Base-by-base conservation (phyloP, 2,888 invertebrate genomes). In the Catocala fraxini region DNA sequence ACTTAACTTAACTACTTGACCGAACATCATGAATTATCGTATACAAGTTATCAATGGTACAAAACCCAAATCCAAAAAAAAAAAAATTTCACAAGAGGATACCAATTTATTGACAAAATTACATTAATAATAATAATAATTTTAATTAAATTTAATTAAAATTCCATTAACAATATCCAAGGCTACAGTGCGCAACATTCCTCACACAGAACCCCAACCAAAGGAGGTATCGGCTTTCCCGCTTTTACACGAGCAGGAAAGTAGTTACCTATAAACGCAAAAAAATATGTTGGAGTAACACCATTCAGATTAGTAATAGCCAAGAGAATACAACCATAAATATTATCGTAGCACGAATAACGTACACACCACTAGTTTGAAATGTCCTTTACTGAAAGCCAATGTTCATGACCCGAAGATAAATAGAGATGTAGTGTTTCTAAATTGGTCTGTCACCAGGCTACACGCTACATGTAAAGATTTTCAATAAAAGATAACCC, bases 141-240 rank as follows among this genome's bases (percentile, higher is more conserved):
- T n/a, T n/a, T n/a, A n/a, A n/a, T n/a, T n/a, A n/a, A n/a, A n/a
- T n/a, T n/a, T n/a, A n/a, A n/a, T n/a, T n/a, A n/a, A n/a, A n/a
- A n/a, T n/a, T n/a, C n/a, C n/a, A n/a, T n/a, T n/a, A n/a, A n/a
- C n/a, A n/a, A n/a, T n/a, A 98, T 99, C 85, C 97, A 97, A 77
- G 99, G 99, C 11, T 99, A 99, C 95, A 96, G 99, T 81, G 99
- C 99, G 49, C 99, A 99, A 90, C 99, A 99, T 94, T 95, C 95
- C 80, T 98, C 99, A 63, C 99, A 99, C 95, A 97, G 99, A 89
- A 97, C 98, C 68, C 99, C 99, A 62, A 99, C 98, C 85, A 99
- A 99, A 96, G 99, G 99, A 96, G 99, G 99, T 98, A 95, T n/a
- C n/a, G n/a, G n/a, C n/a, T n/a, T n/a, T n/a, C n/a, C n/a, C n/a